phyloP scores from a whole-genome alignment of 2,113 vertebrate genomes.

The Oreochromis aureus region DNA sequence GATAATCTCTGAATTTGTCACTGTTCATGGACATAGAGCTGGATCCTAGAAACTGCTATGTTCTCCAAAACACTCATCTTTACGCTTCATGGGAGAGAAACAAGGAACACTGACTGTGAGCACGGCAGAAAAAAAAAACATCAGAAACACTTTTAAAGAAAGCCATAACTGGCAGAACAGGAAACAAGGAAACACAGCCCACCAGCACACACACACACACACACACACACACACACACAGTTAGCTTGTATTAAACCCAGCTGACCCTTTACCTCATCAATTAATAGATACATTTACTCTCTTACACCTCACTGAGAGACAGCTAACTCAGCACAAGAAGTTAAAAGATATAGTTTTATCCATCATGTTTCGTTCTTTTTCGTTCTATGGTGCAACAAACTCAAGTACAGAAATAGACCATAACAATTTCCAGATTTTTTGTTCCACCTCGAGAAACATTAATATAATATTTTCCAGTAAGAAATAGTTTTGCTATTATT shows the following conservation, averaged over 20 bases:
- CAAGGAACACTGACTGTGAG: neutral
- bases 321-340: neutral
- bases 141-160: neutral
- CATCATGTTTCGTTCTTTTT: accelerated
- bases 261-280: neutral
- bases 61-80: neutral
- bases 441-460: neutral
- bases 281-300: neutral
- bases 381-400: neutral
- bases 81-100: neutral
- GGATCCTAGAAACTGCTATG: neutral
- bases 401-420: accelerated
- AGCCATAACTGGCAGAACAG: neutral
- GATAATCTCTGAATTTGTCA: neutral
- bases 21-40: neutral
- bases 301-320: neutral
- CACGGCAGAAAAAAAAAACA: neutral
- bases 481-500: neutral
- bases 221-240: neutral
- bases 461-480: neutral
- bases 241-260: neutral
- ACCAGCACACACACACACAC: too few species aligned
- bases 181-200: neutral
- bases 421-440: accelerated
- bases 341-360: neutral